Percentiles rank a stretch among this genome's conserved stretches.
These are phyloP conservation scores for Leucoraja erinaceus DNA, from an alignment of 2,113 vertebrate genomes.

Conservation along the genomic window DNA sequence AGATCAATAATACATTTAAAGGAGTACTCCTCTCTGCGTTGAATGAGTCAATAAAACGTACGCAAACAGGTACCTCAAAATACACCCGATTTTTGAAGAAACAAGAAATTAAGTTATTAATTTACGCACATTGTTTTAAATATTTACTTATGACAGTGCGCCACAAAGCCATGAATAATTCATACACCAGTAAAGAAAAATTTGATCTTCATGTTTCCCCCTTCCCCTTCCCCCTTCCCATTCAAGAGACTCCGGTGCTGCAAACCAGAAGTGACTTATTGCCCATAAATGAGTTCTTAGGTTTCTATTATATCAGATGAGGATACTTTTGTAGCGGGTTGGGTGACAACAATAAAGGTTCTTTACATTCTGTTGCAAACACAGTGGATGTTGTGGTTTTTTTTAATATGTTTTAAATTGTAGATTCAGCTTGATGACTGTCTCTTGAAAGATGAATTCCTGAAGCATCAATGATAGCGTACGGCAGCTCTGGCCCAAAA, in stretches of 20 bases:
- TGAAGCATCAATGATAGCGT: not conserved
- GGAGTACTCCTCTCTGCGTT: not conserved
- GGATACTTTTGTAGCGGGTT: not conserved
- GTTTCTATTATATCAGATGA: not conserved
- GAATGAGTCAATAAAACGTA: not conserved
- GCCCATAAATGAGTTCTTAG: not conserved
- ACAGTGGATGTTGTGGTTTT: no score
- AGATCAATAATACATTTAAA: constrained; percentile 11
- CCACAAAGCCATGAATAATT: constrained; percentile 19
- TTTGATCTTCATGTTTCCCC: not conserved
- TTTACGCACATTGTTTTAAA: constrained; percentile 4
- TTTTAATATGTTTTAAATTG: not conserved
- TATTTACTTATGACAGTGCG: not conserved
- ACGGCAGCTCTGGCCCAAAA: not conserved
- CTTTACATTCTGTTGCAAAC: not conserved
- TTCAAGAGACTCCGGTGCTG: not conserved
- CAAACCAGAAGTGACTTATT: not conserved
- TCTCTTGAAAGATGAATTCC: not conserved
- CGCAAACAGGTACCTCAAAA: not conserved
- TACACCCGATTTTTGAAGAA: not conserved
- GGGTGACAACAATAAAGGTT: not conserved
- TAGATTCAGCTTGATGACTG: not conserved
- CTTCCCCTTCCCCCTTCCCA: no score
- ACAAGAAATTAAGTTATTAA: not conserved
- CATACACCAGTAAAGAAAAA: not conserved